Evolutionary conservation across 64 coral and sea anemone genomes (phyloP).

Genomic region (Exaiptasia diaphana): DNA sequence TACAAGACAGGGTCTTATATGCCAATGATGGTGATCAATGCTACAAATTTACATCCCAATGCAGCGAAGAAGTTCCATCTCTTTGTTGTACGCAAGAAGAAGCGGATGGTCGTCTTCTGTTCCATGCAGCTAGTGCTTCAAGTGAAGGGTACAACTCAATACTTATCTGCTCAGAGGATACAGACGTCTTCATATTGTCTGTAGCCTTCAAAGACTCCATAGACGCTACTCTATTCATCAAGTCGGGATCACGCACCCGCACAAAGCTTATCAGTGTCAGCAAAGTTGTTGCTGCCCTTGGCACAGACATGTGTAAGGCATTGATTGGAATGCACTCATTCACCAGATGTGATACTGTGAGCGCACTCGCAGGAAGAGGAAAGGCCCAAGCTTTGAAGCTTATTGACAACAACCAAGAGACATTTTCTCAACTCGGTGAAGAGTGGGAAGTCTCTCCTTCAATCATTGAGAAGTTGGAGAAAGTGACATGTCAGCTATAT

Average conservation of each 20-base stretch:
- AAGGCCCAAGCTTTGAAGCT: constrained; percentile 51
- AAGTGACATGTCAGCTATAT: constrained; percentile 17
- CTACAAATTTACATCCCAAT: constrained; percentile 4
- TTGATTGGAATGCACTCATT: constrained; percentile 34
- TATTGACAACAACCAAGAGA: neutral
- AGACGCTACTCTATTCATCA: constrained; percentile 9
- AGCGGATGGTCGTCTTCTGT: constrained; percentile 31
- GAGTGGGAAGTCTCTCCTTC: constrained; percentile 12
- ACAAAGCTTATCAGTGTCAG: constrained; percentile 8
- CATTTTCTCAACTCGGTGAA: constrained; percentile 20
- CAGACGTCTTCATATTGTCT: constrained; percentile 20
- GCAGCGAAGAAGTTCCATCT: constrained; percentile 16
- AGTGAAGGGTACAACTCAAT: constrained; percentile 9
- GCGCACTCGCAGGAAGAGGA: constrained; percentile 48
- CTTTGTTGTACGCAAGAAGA: constrained; percentile 23
- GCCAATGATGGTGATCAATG: neutral
- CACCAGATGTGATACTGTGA: constrained; percentile 49
- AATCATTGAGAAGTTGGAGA: constrained; percentile 27
- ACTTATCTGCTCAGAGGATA: constrained; percentile 28
- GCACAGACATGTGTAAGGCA: constrained; percentile 13
- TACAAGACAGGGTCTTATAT: constrained; percentile 26
- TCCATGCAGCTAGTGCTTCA: constrained; percentile 12
- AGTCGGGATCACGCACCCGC: constrained; percentile 4
- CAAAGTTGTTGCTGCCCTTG: constrained; percentile 4
- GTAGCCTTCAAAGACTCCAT: constrained; percentile 1